These are phyloP conservation scores for Emmelina monodactyla DNA, from an alignment of 2,888 invertebrate species.

Conservation along the genomic window DNA sequence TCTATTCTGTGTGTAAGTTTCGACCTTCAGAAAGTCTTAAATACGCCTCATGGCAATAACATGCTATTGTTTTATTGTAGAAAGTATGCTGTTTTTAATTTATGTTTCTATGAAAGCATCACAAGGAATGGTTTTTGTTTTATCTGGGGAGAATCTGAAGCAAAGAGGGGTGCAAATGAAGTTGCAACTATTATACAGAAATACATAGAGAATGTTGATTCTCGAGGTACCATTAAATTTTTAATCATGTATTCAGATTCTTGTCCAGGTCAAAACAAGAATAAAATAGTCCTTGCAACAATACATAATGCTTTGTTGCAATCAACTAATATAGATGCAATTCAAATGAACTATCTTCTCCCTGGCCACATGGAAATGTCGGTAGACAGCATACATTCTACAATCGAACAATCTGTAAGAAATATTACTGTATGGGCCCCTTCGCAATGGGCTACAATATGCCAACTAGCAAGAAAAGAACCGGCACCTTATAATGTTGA, in stretches of 20 bases:
- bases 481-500: slow-evolving; percentile 6
- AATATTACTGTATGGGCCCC: slow-evolving; percentile 16
- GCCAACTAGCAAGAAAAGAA: slow-evolving; percentile 3
- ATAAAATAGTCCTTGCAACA: slow-evolving; percentile 18
- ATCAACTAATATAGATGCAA: slow-evolving; percentile 11
- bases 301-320: slow-evolving; percentile 12
- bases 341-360: slow-evolving; percentile 19
- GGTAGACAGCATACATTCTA: slow-evolving; percentile 17
- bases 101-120: slow-evolving; percentile 11
- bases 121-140: slow-evolving; percentile 13
- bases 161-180: slow-evolving; percentile 18
- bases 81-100: not conserved
- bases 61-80: not conserved
- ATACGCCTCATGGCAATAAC: slow-evolving; percentile 5
- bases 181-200: slow-evolving; percentile 13
- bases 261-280: slow-evolving; percentile 22
- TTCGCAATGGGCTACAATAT: slow-evolving; percentile 16
- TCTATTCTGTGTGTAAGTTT: slow-evolving; percentile 11
- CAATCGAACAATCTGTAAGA: slow-evolving; percentile 15
- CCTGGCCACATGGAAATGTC: slow-evolving; percentile 20
- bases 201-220: slow-evolving; percentile 14
- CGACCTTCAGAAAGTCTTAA: slow-evolving; percentile 14
- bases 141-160: slow-evolving; percentile 5
- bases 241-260: slow-evolving; percentile 15
- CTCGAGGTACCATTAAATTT: slow-evolving; percentile 10